Percentiles rank a stretch among this genome's conserved stretches.
Evolutionary conservation across 2,797 vertebrate species (phyloP).

Genomic region (Limosa lapponica): DNA sequence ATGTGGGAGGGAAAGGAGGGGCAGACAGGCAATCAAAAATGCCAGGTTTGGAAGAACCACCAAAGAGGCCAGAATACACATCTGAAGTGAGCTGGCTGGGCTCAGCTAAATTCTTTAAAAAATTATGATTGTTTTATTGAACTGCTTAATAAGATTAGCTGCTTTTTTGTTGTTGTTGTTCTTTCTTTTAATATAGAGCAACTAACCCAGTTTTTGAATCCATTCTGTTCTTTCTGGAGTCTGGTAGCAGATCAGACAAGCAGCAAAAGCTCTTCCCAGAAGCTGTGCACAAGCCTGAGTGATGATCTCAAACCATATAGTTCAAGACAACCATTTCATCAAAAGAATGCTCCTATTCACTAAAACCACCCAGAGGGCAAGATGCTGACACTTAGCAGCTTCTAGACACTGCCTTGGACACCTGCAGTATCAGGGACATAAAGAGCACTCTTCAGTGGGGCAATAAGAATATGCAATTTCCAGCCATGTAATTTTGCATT

Average conservation of each 20-base stretch:
- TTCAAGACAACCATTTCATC: not conserved
- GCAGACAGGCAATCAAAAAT: slow-evolving; percentile 19
- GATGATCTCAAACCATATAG: not conserved
- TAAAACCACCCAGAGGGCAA: not conserved
- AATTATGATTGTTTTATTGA: not conserved
- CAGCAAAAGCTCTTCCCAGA: not conserved
- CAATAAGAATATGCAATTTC: not conserved
- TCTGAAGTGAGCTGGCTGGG: not conserved
- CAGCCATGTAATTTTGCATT: not conserved
- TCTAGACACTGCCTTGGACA: not conserved
- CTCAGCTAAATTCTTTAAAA: not conserved
- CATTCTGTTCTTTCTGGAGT: not conserved
- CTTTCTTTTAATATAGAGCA: not conserved
- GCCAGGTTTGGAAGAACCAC: slow-evolving; percentile 33
- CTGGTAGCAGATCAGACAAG: not conserved
- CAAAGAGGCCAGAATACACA: not conserved
- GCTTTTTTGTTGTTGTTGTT: not conserved
- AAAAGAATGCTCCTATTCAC: not conserved
- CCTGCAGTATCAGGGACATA: not conserved
- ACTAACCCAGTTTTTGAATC: not conserved
- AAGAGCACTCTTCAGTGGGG: not conserved
- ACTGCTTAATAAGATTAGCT: not conserved
- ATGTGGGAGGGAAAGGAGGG: slow-evolving; percentile 26
- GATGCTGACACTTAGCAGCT: not conserved
- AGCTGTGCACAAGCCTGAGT: not conserved